Base-by-base conservation (phyloP, 2,113 vertebrate species). In the Gopherus flavomarginatus region DNA sequence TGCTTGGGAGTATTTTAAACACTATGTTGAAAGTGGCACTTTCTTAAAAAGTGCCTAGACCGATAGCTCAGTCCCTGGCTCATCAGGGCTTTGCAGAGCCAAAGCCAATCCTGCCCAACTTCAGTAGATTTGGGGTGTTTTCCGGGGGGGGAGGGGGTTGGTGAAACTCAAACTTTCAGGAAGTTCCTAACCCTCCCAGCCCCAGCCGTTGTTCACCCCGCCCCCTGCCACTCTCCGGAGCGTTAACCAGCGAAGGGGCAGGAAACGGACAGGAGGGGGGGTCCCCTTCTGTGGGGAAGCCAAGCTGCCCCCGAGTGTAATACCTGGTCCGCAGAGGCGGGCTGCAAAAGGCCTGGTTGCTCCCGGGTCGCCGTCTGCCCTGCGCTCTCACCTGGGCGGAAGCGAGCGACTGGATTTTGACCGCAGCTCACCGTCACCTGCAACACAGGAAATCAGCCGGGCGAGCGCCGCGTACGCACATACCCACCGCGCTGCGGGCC, bases 391-490 rank as follows among this genome's bases (percentile, higher is more conserved):
- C 97, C 97, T 97, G 97, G 85, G 89, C 98, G 97, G 98, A 98
- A 98, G 95, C 96, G 89, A 89, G 94, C 94, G 80, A 94, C 86
- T 54, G 38, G 83, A 54, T 77, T 77, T 62, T 81, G 87, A 42
- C 27, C 31, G 54, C 96, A 95, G 97, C 98, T 98, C 98, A 27
- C 57, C 57, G 57, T 59, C 57, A 98, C 98, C 98, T 98, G 97
- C 91, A 92, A 97, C 97, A 91, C 97, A 97, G 97, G 97, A 97
- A 97, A 96, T 86, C 83, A 86, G 88, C 94, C 95, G 92, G 87
- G 59, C 95, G 94, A 86, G 95, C 93, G 96, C 94, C 94, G 91
- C 95, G 94, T 91, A 50, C 92, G 90, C 90, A 13, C 12, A 13
- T 59, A 9, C 52, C 50, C 44, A 11, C 52, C 24, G 47, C 90